phyloP scores from a whole-genome alignment of 2,113 vertebrate genomes.

The Pantherophis guttatus region DNA sequence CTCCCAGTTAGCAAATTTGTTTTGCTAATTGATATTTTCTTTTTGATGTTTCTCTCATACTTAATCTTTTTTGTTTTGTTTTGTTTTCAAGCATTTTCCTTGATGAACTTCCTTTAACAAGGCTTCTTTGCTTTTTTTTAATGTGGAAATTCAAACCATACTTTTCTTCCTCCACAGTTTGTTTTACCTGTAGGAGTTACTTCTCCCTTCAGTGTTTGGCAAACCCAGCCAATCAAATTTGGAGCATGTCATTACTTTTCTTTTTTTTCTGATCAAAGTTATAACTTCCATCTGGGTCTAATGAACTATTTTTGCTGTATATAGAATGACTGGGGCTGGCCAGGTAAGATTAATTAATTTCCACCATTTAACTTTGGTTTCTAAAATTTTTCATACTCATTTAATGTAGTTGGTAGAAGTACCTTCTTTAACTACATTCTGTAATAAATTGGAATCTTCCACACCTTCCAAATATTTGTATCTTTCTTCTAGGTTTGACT shows the following conservation, averaged over 20 bases:
- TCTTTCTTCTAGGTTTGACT: background rate
- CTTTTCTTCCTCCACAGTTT: no score
- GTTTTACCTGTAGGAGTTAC: no score
- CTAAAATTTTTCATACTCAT: background rate
- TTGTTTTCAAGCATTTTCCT: background rate
- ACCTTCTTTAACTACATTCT: background rate
- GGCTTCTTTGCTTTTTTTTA: background rate
- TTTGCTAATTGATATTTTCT: background rate
- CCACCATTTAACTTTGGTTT: background rate
- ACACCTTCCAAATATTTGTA: background rate
- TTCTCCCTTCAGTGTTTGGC: no score
- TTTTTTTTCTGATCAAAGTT: no score
- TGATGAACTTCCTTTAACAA: background rate
- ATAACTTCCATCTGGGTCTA: background rate
- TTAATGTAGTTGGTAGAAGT: background rate
- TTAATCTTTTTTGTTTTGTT: no score
- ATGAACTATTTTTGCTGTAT: background rate
- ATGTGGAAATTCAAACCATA: no score
- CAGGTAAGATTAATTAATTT: background rate
- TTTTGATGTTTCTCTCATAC: background rate
- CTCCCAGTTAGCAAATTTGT: no score
- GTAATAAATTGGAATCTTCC: background rate
- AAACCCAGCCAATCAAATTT: no score
- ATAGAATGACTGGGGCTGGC: background rate
- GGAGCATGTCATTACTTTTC: no score